A percentile compares a stretch with the other conserved stretches of the same genome.
Conservation (phyloP, 2,888 invertebrate species). For the Drosophila atroscutellata region DNA sequence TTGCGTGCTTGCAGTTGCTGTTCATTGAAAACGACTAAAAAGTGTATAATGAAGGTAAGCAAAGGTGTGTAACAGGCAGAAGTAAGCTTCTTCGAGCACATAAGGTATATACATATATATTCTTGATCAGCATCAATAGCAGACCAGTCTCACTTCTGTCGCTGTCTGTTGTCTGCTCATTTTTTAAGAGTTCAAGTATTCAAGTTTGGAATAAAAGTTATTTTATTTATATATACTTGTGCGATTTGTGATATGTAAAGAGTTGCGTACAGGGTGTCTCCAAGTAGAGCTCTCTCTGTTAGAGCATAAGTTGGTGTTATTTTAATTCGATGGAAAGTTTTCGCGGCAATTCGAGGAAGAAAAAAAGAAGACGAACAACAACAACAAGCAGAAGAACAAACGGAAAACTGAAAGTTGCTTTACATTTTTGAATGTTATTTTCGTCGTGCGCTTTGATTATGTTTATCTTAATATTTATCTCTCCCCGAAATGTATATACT, state of each 20-base stretch:
- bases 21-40: background rate
- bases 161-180: background rate
- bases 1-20: conserved; percentile 17
- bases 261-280: background rate
- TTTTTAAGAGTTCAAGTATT: background rate
- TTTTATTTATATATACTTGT: background rate
- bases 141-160: fast-evolving
- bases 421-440: conserved; percentile 68
- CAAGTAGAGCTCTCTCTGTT: background rate
- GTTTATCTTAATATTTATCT: conserved; percentile 72
- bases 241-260: background rate
- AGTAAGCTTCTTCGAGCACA: background rate
- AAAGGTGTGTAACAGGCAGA: background rate
- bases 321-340: conserved; percentile 70
- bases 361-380: background rate
- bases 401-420: conserved; percentile 52
- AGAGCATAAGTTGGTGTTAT: conserved; percentile 28
- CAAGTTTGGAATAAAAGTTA: background rate
- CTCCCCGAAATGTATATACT: conserved; percentile 33
- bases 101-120: background rate
- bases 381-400: conserved; percentile 8
- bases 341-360: conserved; percentile 19
- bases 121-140: background rate
- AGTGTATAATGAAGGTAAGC: background rate
- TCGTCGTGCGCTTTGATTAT: conserved; percentile 65